Evolutionary conservation across 2,888 invertebrate species (phyloP).

Genomic region (Parascotia fuliginaria): DNA sequence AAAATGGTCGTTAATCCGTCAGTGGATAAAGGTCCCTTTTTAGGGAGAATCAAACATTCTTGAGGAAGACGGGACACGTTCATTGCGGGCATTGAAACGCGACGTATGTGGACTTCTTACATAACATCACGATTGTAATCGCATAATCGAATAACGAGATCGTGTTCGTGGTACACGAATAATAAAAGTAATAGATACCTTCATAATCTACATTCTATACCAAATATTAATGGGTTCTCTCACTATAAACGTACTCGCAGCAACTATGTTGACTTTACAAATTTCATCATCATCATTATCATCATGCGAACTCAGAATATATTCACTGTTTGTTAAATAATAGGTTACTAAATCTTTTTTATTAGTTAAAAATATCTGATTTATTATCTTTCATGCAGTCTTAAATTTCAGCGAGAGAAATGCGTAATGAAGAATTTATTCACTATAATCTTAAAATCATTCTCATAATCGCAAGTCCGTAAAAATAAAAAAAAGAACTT

Average conservation of each 20-base stretch:
- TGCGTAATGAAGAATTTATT: background rate
- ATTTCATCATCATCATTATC: too few species aligned
- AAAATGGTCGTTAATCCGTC: conserved; percentile 74
- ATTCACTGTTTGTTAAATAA: too few species aligned
- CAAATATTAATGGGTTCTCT: too few species aligned
- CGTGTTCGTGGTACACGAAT: conserved; percentile 11
- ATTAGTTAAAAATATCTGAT: too few species aligned
- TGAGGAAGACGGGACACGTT: conserved; percentile 55
- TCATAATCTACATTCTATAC: conserved; percentile 12
- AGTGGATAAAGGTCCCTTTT: conserved; percentile 65
- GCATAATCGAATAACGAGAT: conserved; percentile 18
- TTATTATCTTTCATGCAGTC: too few species aligned
- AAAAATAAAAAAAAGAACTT: conserved; percentile 6
- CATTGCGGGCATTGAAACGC: conserved; percentile 35
- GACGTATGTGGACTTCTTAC: conserved; percentile 31
- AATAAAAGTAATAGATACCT: conserved; percentile 17
- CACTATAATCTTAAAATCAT: conserved; percentile 4
- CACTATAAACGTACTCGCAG: too few species aligned
- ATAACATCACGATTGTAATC: conserved; percentile 33
- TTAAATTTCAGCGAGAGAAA: background rate
- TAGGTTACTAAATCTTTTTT: too few species aligned
- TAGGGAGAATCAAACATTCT: conserved; percentile 66
- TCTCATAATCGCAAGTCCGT: conserved; percentile 6
- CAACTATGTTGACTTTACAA: too few species aligned
- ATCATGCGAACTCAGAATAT: too few species aligned